Evolutionary conservation across 2,888 invertebrate species (phyloP), one percentile per base, ranked within the genome.

Genomic region (Auanema freiburgensis): DNA sequence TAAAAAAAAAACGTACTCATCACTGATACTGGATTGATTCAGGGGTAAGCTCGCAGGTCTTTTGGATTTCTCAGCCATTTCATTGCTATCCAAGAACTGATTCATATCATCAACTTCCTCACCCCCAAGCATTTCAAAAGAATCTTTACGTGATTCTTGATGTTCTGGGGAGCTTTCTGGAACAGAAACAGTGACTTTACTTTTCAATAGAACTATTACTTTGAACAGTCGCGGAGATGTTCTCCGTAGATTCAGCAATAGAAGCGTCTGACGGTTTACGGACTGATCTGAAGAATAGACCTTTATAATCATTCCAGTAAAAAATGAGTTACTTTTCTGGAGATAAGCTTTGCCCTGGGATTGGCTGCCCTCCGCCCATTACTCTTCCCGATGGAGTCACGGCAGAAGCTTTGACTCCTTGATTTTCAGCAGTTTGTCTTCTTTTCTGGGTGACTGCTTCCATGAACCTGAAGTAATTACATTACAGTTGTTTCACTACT

Each of bases 311-410:
- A 14, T 12, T 50, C n/a, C 12, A 50, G 11, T 11, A 50, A 50
- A 50, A 50, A 50, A 50, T 12, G 51, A 12, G 51, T 49, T 42
- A 50, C 52, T 40, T 59, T n/a, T 14, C 53, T 6, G 61, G 55
- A 25, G 63, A 50, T 21, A 52, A 49, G 11, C 16, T 52, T 43
- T 72, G 69, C 50, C 72, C 72, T 2, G 75, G 75, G n/a, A 72
- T 72, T 11, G 68, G 67, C 42, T 75, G 72, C 23, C 75, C 75
- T 24, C 72, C 75, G 33, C 75, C 75, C 72, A 75, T 75, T 1
- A 72, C 69, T 52, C 71, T 60, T 16, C 67, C 63, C 3, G 54
- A 53, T 12, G 52, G 56, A 1, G 42, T 50, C 10, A 59, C 57
- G 14, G 63, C 54, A 46, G 57, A 50, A 57, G 44, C 16, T 58